Percentiles rank a stretch among this genome's conserved stretches.
Conservation (phyloP, 2,797 vertebrate genomes). For the Tangara arthus region DNA sequence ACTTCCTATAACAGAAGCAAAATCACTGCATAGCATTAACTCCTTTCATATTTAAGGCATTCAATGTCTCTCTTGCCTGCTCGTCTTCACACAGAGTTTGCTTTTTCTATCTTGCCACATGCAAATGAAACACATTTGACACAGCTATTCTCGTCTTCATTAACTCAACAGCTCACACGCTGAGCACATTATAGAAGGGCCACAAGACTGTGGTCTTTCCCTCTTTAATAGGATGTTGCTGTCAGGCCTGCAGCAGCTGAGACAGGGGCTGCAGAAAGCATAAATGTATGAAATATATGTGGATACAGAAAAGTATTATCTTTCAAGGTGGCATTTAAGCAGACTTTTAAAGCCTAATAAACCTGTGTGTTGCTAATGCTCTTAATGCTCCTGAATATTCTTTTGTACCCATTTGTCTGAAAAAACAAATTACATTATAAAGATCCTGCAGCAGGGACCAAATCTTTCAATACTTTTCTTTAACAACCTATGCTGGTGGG, state of each 20-base stretch:
- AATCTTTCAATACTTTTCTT: background rate
- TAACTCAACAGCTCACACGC: background rate
- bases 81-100: conserved; percentile 22
- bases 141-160: background rate
- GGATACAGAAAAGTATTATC: background rate
- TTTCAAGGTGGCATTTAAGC: background rate
- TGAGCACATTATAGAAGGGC: background rate
- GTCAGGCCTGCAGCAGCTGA: background rate
- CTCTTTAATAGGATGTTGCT: background rate
- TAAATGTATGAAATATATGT: background rate
- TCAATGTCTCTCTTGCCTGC: conserved; percentile 40
- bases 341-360: background rate
- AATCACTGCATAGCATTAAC: conserved; percentile 67
- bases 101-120: conserved; percentile 34
- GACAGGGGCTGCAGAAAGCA: background rate
- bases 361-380: background rate
- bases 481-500: background rate
- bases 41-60: conserved; percentile 50
- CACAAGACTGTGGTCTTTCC: background rate
- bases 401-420: background rate
- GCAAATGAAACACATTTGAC: conserved; percentile 15
- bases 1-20: conserved; percentile 64
- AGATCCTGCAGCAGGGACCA: background rate
- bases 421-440: background rate
- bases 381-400: background rate